Base-by-base conservation (phyloP, 1,140 invertebrate species). In the Neodiprion pinetum region DNA sequence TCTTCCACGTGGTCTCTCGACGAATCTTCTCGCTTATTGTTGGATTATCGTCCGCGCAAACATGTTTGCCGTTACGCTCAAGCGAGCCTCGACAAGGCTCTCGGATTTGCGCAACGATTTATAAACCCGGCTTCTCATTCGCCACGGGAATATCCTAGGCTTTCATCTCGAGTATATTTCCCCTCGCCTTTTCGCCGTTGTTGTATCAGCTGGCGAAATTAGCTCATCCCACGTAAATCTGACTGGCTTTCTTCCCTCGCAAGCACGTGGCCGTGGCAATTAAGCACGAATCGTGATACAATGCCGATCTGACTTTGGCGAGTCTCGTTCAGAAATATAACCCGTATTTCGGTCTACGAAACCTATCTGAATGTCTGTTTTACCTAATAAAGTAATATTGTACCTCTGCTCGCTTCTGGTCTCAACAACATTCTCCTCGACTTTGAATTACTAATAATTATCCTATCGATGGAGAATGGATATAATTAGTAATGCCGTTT, bases 161-260 rank as follows among this genome's bases (percentile, higher is more conserved):
- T 61, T 61, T 61, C n/a, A 61, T 61, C 53, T 61, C 53, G n/a
- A 61, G 53, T 61, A 61, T 61, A 61, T 61, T 61, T 61, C 53
- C n/a, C 53, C 53, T 14, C 53, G 53, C n/a, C 53, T 61, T 61
- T 61, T 14, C n/a, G n/a, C 53, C 53, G 53, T 17, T 61, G 53
- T 61, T 61, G 53, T 61, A 61, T 61, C n/a, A 61, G 7, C 53
- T 12, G 53, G n/a, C 4, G n/a, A 61, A 61, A 61, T 61, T 61
- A 61, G 9, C 53, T 61, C 53, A 17, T 61, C 53, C 53, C 53
- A 61, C 53, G 53, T 17, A 61, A 9, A 40, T 3, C n/a, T 17
- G 53, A 9, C 28, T 61, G n/a, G 53, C 53, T 61, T 8, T 14
- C 53, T 17, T 61, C 11, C 53, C n/a, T 14, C 53, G 53, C 7